phyloP scores from a whole-genome alignment of 2,888 invertebrate genomes.

The Antheraea yamamai region DNA sequence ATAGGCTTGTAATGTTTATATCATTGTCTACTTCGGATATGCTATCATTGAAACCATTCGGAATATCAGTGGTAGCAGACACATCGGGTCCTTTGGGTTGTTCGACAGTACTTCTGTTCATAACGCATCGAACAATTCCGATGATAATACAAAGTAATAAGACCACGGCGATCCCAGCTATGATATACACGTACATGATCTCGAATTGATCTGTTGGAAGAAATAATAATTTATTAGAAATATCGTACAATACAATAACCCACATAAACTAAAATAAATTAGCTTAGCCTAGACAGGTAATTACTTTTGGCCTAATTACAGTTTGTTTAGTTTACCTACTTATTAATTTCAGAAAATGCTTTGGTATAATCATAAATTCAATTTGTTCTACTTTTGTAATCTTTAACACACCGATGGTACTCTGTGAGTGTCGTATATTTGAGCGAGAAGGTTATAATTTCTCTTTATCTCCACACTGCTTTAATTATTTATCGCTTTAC shows the following conservation, averaged over 20 bases:
- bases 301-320: background rate
- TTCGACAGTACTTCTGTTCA: slow-evolving; percentile 84
- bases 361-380: background rate
- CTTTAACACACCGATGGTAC: too few relatives aligned
- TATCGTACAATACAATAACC: background rate
- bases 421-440: too few relatives aligned
- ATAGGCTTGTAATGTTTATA: slow-evolving; percentile 86
- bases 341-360: background rate
- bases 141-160: slow-evolving; percentile 87
- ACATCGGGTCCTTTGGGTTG: slow-evolving; percentile 86
- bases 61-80: slow-evolving; percentile 88
- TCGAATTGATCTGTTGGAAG: slow-evolving; percentile 86
- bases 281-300: background rate
- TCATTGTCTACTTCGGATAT: slow-evolving; percentile 92
- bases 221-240: slow-evolving; percentile 16
- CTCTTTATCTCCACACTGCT: background rate
- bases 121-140: slow-evolving; percentile 86
- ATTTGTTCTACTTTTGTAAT: background rate
- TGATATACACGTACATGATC: slow-evolving; percentile 91
- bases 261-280: background rate
- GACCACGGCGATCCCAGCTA: slow-evolving; percentile 87
- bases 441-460: background rate
- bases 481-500: background rate
- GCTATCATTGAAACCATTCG: slow-evolving; percentile 92
- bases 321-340: background rate